phyloP scores from a whole-genome alignment of 2,888 invertebrate species.

The Portevinia maculata region DNA sequence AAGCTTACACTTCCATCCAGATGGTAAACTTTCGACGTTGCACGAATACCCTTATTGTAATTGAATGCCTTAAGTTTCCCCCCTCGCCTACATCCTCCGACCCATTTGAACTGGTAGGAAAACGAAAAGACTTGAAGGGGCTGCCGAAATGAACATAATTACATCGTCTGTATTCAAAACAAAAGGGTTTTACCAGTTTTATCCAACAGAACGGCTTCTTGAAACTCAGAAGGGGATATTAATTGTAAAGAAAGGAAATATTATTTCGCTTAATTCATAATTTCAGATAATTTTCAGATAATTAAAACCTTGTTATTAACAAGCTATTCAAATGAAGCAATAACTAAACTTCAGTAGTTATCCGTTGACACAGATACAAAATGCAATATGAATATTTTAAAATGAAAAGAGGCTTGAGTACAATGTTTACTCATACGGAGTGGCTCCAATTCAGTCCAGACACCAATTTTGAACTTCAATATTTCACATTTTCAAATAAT shows the following conservation, averaged over 20 bases:
- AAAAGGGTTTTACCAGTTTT: too few relatives aligned
- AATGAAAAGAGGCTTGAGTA: background rate
- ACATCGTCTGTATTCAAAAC: conserved; percentile 17
- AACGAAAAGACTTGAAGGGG: too few relatives aligned
- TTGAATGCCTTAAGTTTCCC: conserved; percentile 33
- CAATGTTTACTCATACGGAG: too few relatives aligned
- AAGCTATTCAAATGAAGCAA: background rate
- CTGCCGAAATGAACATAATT: conserved; percentile 40
- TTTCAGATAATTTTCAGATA: conserved; percentile 29
- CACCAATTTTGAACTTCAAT: conserved; percentile 1
- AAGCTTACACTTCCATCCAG: too few relatives aligned
- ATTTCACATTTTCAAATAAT: conserved; percentile 8
- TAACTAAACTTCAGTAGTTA: background rate
- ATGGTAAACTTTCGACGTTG: too few relatives aligned
- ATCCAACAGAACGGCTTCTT: too few relatives aligned
- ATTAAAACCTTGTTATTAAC: conserved; percentile 32
- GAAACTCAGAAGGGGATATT: conserved; percentile 10
- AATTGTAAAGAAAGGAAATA: conserved; percentile 52
- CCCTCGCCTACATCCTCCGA: too few relatives aligned
- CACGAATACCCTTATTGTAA: too few relatives aligned
- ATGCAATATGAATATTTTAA: conserved; percentile 14
- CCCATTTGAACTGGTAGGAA: conserved; percentile 16
- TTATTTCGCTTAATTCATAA: too few relatives aligned
- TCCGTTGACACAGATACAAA: conserved; percentile 3
- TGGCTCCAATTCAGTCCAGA: too few relatives aligned